Evolutionary conservation across 2,888 invertebrate species (phyloP), one percentile per base, ranked within the genome.

Genomic region (Carcina quercana): DNA sequence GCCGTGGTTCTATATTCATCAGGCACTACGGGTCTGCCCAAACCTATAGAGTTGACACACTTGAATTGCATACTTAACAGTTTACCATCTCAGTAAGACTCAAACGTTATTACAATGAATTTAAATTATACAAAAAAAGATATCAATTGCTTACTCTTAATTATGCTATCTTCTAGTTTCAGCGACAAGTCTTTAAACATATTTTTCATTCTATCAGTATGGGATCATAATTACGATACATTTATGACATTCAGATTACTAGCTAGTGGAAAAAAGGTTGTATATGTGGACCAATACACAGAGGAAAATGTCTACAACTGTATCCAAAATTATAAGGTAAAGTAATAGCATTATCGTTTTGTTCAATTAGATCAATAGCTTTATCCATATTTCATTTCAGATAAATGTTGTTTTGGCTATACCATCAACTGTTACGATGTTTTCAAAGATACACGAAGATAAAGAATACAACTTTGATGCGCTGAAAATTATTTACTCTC

Each of bases 21-120:
- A 33, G 91, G 91, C 26, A 91, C 91, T 0, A 87, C 87, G 10
- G 91, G 91, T 0, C 62, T 89, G 48, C 88, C 90, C 1, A 90
- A 91, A 65, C 89, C 88, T 17, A 89, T 90, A 1, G 76, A 86
- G 66, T 59, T 90, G 24, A 86, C 88, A 3, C 88, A 90, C 57
- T 64, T 74, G 32, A 90, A 89, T 59, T 71, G 83, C 37, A 66
- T 84, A 28, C 45, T 76, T 15, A 66, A 63, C 34, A 70, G 67
- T 50, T 42, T 66, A 17, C 52, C 65, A 1, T 47, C 64, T 40
- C 57, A 62, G 73, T 74, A 53, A 68, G 71, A 67, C 44, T 25
- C n/a, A n/a, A n/a, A n/a, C n/a, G n/a, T n/a, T n/a, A n/a, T n/a
- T n/a, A n/a, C n/a, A n/a, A n/a, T n/a, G n/a, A n/a, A n/a, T n/a